Evolutionary conservation across 2,797 vertebrate species (phyloP), one percentile per base, ranked within the genome.

Genomic region (Myotis vivesi): DNA sequence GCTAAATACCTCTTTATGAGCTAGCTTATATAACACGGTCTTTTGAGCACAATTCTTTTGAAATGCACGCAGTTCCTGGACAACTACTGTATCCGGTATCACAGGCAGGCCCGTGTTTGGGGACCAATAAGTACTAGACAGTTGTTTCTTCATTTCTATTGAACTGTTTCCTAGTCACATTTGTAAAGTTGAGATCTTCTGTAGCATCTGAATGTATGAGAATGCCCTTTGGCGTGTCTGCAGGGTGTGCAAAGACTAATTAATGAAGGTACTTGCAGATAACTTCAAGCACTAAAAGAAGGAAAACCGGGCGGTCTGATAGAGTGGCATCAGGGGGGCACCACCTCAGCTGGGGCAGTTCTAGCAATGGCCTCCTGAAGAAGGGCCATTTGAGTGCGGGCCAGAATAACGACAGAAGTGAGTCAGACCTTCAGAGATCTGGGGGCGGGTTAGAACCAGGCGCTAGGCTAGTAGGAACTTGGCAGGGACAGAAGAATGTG

Each of bases 341-440:
- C 73, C 71, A 6, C 38, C n/a, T 12, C 68, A 5, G 20, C 8
- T 33, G 4, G 81, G 62, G 11, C 11, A 8, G 13, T 64, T 73
- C 62, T 82, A 20, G 36, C 10, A 0, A 15, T 20, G n/a, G 23
- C 33, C 51, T 82, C 44, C 41, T 69, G 19, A 30, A 30, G 71
- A 51, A 57, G 49, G 80, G 80, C 66, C 44, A 11, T 92, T 72
- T 83, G 75, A 76, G 62, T 41, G 41, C 3, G 15, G 30, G 53
- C 73, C 81, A 87, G 9, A 89, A 51, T 80, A 55, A 77, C 46
- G 80, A 72, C 44, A 69, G 13, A 51, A 85, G 44, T 68, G 75
- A 69, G 69, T 83, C 73, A 41, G 30, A 16, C 23, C 19, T 49
- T 81, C 33, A 72, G 23, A 64, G 36, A 66, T 38, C 33, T 68